Evolutionary conservation across 2,888 invertebrate genomes (phyloP), one percentile per base, ranked within the genome.

Genomic region (Labia minor): DNA sequence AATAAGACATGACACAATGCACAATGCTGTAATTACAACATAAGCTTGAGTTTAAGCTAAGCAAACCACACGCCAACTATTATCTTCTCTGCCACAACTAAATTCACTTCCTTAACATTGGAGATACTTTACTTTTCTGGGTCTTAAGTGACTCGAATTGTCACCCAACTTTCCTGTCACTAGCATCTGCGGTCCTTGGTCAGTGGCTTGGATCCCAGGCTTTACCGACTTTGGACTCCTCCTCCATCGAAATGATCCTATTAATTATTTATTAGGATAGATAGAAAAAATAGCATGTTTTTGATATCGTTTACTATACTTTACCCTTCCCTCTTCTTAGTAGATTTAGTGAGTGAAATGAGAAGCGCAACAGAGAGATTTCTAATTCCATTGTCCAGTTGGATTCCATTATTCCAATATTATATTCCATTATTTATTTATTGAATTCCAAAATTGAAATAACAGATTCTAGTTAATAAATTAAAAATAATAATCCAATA

Each of bases 1-100:
- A 49, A 49, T 49, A 49, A 49, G 49, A 49, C 49, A 49, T 49
- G 49, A 49, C 49, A 49, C 49, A n/a, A 49, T 49, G 49, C 49
- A 49, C 49, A 49, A 49, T 49, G 49, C 49, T 49, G 49, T 49
- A 49, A 49, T 49, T 4, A 49, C 49, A 49, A 49, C 49, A 49
- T 49, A 49, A 49, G 49, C 49, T 14, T 8, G 49, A 49, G 49
- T 49, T 49, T 49, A 49, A 49, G 49, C 49, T 49, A 49, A 49
- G 49, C 49, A 49, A 49, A 49, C 49, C 49, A 49, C 49, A 49
- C 49, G 49, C 49, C 49, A 49, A 49, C 49, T 49, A 49, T 49
- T 49, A 49, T 49, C 49, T 49, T 16, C 8, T 16, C 49, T n/a
- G 49, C 6, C 49, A 49, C 49, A 49, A 49, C 49, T 49, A 49